Evolutionary conservation across 2,888 invertebrate species (phyloP).

Genomic region (Liposcelis brunnea): DNA sequence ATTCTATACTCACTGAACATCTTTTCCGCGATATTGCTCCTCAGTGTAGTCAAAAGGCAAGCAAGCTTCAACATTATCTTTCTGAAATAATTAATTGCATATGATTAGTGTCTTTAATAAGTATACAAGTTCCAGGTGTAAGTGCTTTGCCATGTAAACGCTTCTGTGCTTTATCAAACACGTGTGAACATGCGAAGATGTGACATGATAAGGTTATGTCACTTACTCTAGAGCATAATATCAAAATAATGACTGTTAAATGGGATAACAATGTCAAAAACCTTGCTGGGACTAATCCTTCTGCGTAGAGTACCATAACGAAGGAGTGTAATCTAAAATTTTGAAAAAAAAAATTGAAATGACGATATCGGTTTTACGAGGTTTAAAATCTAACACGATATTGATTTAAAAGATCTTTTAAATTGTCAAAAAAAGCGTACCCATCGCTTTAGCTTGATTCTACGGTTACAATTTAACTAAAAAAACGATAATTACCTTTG

Average conservation of each 20-base stretch:
- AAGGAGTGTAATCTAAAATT: no score
- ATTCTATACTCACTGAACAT: slow-evolving; percentile 22
- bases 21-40: slow-evolving; percentile 26
- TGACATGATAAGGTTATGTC: slow-evolving; percentile 31
- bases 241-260: slow-evolving; percentile 43
- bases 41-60: slow-evolving; percentile 28
- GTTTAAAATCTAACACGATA: no score
- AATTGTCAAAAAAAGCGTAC: no score
- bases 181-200: no score
- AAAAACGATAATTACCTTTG: no score
- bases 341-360: no score
- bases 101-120: neutral
- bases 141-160: no score
- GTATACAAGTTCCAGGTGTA: slow-evolving; percentile 11
- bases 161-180: no score
- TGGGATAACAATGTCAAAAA: slow-evolving; percentile 54
- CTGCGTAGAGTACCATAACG: slow-evolving; percentile 9
- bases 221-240: slow-evolving; percentile 44
- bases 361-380: no score
- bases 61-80: slow-evolving; percentile 29
- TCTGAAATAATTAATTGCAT: slow-evolving; percentile 21
- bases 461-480: no score
- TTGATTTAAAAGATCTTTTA: no score
- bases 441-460: no score
- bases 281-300: slow-evolving; percentile 43